Base-by-base conservation (phyloP, 2,888 invertebrate species). In the Cataglyphis rosenhaueri region DNA sequence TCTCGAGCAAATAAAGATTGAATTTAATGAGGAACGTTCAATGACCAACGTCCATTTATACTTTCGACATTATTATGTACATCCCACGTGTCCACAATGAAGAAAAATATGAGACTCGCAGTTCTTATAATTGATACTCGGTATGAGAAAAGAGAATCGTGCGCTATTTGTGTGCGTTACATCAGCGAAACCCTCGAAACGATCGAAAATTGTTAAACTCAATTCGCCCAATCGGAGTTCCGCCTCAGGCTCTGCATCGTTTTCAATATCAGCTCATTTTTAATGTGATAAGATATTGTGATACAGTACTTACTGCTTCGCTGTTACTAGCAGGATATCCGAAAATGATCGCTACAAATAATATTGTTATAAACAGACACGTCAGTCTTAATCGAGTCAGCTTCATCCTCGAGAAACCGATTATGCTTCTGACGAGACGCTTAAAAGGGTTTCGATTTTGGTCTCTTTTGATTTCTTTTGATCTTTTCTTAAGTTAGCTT, bases 241-340 rank as follows among this genome's bases (percentile, higher is more conserved):
- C 25, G 25, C 25, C 25, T 25, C 25, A 25, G 25, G 44, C 44
- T n/a, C 15, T n/a, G n/a, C 9, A 55, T 76, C 0, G 29, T 68
- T 65, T 9, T 75, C 15, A 18, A 52, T 65, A 73, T 15, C 25
- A 15, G 1, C n/a, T 41, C 41, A 6, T 12, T 4, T 35, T 71
- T 71, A 25, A 71, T 5, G 15, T 25, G 15, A 38, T 12, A 9
- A 38, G 61, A 48, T 52, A 76, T 35, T 18, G 32, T 52, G 62
- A 35, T 62, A 21, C n/a, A 48, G n/a, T 88, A 93, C 94, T 93
- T 86, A 94, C 94, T 88, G 92, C 92, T 86, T 94, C 94, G 62
- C 94, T 92, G 87, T 93, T 93, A 81, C 93, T 93, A 41, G 93
- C 92, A 81, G 94, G 94, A 84, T 92, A 91, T 85, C 92, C 94